Evolutionary conservation across 2,888 invertebrate genomes (phyloP), one percentile per base, ranked within the genome.

Genomic region (Mesoligia furuncula): DNA sequence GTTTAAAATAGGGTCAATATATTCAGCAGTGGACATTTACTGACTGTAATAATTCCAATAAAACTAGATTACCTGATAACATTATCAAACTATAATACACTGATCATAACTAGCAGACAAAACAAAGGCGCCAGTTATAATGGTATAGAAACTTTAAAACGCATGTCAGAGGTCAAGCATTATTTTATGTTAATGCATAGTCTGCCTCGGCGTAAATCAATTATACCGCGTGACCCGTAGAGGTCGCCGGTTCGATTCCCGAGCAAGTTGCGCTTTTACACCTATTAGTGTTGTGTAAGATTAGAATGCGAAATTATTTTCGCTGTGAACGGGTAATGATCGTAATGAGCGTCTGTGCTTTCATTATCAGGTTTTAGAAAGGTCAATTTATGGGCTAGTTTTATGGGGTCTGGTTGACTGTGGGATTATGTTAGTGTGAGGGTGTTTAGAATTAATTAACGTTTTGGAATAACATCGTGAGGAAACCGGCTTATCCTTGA

Each of bases 161-260:
- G 88, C 72, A 91, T 90, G 96, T 94, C 95, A 95, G 82, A 93
- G 96, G 96, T 96, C 94, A 96, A 96, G 93, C 95, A 94, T 95
- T 96, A 96, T 95, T 96, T 95, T 95, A 96, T 96, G 96, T 95
- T 96, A 96, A 96, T 96, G 96, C 90, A 94, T 92, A 92, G 94
- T 91, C 91, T 91, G 93, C 89, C 88, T 90, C 94, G 93, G 94
- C 91, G 95, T 95, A 95, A 96, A 96, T 96, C 96, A 96, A 96
- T 96, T 96, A 96, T 94, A 92, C 92, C 91, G 90, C 93, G 91
- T 95, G 96, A 96, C 96, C 96, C 93, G 90, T 89, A 86, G 92
- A 88, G 96, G 96, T 95, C 93, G 91, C 86, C 86, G 87, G 92
- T 94, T 94, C 92, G 92, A 92, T 92, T 92, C 92, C 91, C 91